Base-by-base conservation (phyloP, 2,888 invertebrate species). In the Monoplex corrugatus region DNA sequence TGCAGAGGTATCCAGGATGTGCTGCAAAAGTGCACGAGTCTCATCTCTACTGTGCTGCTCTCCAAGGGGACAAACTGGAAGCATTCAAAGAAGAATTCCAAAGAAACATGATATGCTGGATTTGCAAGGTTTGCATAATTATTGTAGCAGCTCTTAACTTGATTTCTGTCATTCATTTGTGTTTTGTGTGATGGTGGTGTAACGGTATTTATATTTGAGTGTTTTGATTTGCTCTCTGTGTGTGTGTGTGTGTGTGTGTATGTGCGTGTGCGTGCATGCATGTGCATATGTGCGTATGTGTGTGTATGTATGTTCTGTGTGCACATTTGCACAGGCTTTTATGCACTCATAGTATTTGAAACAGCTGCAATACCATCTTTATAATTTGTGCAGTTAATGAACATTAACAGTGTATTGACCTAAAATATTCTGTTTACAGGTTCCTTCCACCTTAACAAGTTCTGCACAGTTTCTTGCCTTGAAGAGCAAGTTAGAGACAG, bases 21-120 rank as follows among this genome's bases (percentile, higher is more conserved):
- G 45, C 84, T 0, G 57, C 44, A 16, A 84, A 50, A 16, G 84
- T 84, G 50, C 57, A 84, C 2, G 38, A 84, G 57, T 84, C 57
- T 23, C 45, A 45, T n/a, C 50, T 84, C 2, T 19, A 38, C 3
- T 84, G 84, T 57, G 84, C 84, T 19, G 50, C 84, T 10, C 1
- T 38, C 35, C 19, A 32, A 13, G 57, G 19, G 5, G 57, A 23
- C 3, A 35, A 16, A 0, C 84, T 84, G 84, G 19, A 57, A 19
- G 35, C 28, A 19, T 84, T 84, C 84, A 84, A 84, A 57, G 23
- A 35, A 23, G 84, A 84, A 35, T 84, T 84, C 23, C 57, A 57
- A 45, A 38, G 19, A 23, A 57, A 50, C 38, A 19, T 84, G 8
- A 8, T 84, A 32, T 35, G 50, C 84, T 57, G 38, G 84, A 84